Evolutionary conservation across 2,888 invertebrate species (phyloP), one percentile per base, ranked within the genome.

Genomic region (Synergus gifuensis): DNA sequence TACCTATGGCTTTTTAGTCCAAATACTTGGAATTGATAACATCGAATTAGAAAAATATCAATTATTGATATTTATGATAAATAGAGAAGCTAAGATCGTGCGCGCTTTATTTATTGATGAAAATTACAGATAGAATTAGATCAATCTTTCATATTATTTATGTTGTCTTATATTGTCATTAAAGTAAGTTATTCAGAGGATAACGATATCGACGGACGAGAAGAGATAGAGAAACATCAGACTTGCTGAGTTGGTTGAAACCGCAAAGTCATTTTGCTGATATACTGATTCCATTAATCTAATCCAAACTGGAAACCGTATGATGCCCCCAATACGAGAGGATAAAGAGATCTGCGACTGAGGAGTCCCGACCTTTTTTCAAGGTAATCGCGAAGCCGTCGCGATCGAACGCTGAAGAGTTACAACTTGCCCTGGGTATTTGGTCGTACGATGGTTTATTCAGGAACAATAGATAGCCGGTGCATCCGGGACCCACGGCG

Each of bases 361-460:
- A 78, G 76, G 79, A 79, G 76, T 60, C 54, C 73, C 81, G 62
- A 76, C 76, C 79, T 79, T 84, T 83, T 82, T 83, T 79, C 81
- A 76, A 83, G 81, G 83, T 84, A 81, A 84, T 82, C 83, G 80
- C 77, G 81, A 78, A 67, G 49, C 49, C 77, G 73, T 22, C n/a
- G 79, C 69, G 22, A 60, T 22, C 18, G 84, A 60, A 60, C 18
- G 84, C 58, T 78, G 77, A 79, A 81, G 83, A 85, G 82, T 78
- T 80, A 80, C 83, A 83, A 84, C 81, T 82, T 90, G 85, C 86
- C 86, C 83, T 85, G 83, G 81, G 85, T 85, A 86, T 86, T 85
- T 86, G 86, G 86, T 82, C 86, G 84, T 81, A 84, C 88, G 87
- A 89, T 89, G 89, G 88, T 89, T 89, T 90, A 90, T 89, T 89